Conservation (phyloP, 1,140 invertebrate species). For the Vanessa atalanta region DNA sequence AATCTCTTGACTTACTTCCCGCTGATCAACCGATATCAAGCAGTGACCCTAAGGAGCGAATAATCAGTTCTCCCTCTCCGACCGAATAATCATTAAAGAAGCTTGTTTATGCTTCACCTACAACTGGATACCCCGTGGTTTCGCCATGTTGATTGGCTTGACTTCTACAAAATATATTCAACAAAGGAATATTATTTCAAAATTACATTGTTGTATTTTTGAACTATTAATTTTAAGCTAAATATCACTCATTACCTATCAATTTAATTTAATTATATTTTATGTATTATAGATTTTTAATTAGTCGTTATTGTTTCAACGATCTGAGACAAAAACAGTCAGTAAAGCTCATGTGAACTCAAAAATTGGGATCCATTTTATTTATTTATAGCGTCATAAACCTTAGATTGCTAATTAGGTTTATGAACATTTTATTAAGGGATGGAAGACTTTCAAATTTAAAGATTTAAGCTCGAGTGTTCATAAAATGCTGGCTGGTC, state of each 20-base stretch:
- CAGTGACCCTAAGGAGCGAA: conserved; percentile 48
- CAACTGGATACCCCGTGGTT: conserved; percentile 53
- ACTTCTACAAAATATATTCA: conserved; percentile 37
- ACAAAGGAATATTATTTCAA: too few species aligned
- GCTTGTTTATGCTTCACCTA: conserved; percentile 66
- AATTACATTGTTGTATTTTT: too few species aligned
- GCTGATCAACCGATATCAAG: conserved; percentile 44
- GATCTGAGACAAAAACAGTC: conserved; percentile 59
- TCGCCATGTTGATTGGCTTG: conserved; percentile 62
- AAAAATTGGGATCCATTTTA: conserved; percentile 54
- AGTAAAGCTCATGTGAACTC: conserved; percentile 56
- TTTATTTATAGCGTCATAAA: conserved; percentile 70
- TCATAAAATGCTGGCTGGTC: conserved; percentile 12
- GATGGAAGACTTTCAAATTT: conserved; percentile 35
- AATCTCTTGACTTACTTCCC: conserved; percentile 34
- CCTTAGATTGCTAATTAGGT: conserved; percentile 74
- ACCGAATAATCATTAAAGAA: conserved; percentile 48
- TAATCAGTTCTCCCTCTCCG: conserved; percentile 59
- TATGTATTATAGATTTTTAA: conserved; percentile 38
- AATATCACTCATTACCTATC: neutral
- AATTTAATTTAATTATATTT: neutral
- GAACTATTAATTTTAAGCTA: too few species aligned
- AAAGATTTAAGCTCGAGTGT: conserved; percentile 9
- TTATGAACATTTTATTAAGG: conserved; percentile 63
- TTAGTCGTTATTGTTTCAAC: conserved; percentile 62